These are phyloP conservation scores for Apamea sordens DNA, from an alignment of 2,888 invertebrate species.

Conservation along the genomic window DNA sequence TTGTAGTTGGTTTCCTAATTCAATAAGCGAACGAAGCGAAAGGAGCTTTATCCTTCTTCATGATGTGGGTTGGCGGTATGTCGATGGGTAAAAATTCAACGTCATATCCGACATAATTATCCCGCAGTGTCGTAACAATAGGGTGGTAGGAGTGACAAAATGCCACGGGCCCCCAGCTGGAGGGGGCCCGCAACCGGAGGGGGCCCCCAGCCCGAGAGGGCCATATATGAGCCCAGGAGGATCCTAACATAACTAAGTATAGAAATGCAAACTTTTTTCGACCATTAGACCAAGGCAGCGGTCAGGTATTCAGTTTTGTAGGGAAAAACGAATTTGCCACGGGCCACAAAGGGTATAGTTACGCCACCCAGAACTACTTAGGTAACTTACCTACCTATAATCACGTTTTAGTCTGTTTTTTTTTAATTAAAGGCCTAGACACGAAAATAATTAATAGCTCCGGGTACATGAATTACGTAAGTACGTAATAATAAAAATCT, in stretches of 20 bases:
- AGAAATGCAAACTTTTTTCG: too few species aligned
- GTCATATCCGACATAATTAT: not conserved
- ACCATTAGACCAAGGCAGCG: too few species aligned
- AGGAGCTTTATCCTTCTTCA: not conserved
- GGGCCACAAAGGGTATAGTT: too few species aligned
- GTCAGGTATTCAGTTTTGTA: too few species aligned
- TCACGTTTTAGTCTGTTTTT: not conserved
- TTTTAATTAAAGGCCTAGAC: not conserved
- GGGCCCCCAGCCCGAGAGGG: too few species aligned
- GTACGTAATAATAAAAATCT: slow-evolving; percentile 1
- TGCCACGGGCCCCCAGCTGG: too few species aligned
- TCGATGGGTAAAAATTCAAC: not conserved
- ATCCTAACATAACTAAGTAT: too few species aligned
- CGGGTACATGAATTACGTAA: not conserved
- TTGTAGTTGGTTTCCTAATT: not conserved
- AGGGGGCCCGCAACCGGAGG: too few species aligned
- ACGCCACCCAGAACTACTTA: not conserved
- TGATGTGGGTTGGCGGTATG: not conserved
- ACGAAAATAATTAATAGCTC: not conserved
- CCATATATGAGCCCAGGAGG: too few species aligned
- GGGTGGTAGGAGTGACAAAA: too few species aligned
- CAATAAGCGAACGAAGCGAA: not conserved
- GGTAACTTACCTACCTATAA: not conserved
- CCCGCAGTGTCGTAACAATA: too few species aligned
- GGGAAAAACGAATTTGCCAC: too few species aligned